A percentile compares a stretch with the other conserved stretches of the same genome.
phyloP scores from a whole-genome alignment of 2,797 vertebrate genomes.

The Squalus acanthias region DNA sequence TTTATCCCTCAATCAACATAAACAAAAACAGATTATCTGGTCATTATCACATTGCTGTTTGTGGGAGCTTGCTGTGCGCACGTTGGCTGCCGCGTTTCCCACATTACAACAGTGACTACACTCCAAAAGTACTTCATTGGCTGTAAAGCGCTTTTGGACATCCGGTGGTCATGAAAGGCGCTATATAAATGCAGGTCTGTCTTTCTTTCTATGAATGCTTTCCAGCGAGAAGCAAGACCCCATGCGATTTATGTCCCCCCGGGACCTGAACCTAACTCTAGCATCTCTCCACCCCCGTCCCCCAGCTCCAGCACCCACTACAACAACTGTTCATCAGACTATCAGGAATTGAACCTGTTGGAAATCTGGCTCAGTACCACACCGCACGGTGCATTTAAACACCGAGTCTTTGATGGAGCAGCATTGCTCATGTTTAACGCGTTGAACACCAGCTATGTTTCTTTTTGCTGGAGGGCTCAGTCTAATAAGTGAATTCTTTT shows the following conservation, averaged over 20 bases:
- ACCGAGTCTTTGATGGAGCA: not conserved
- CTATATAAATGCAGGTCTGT: no score
- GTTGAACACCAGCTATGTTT: not conserved
- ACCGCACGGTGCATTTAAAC: not conserved
- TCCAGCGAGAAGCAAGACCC: not conserved
- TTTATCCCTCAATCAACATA: no score
- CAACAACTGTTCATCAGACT: not conserved
- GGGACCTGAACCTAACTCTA: not conserved
- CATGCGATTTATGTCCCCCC: not conserved
- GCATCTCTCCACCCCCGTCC: not conserved
- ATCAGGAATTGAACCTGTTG: not conserved
- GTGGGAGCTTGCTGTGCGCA: no score
- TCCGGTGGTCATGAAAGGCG: no score
- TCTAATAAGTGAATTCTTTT: conserved; percentile 42
- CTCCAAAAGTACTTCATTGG: no score
- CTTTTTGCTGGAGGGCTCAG: not conserved
- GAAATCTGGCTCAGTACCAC: not conserved
- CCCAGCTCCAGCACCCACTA: not conserved
- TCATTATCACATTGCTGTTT: no score
- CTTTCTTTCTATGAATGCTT: not conserved
- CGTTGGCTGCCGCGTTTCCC: no score
- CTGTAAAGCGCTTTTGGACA: no score
- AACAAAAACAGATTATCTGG: no score
- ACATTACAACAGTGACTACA: no score
- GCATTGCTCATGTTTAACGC: not conserved